These are phyloP conservation scores for Dusona sp. DNA, from an alignment of 2,888 invertebrate species.

Conservation along the genomic window DNA sequence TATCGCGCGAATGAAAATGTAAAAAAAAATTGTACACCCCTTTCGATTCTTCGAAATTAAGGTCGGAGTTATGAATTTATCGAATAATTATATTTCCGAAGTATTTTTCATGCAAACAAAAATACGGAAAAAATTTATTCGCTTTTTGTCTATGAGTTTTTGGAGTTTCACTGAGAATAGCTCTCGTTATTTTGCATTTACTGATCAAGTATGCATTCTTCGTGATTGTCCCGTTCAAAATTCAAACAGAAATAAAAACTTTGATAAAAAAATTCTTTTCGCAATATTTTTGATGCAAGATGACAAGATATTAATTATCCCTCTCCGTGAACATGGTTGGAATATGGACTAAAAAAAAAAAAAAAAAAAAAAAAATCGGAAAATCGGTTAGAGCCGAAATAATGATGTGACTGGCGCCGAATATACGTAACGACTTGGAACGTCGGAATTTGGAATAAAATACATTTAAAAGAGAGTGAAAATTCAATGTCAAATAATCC, in stretches of 20 bases:
- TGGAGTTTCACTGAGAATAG: background rate
- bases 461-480: background rate
- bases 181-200: background rate
- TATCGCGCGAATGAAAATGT: background rate
- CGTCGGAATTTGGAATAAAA: background rate
- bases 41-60: background rate
- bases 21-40: background rate
- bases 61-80: background rate
- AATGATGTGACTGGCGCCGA: background rate
- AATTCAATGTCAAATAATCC: background rate
- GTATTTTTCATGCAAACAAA: background rate
- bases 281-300: too few species aligned
- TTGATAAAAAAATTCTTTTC: slow-evolving; percentile 6
- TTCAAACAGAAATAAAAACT: background rate
- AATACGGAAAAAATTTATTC: background rate
- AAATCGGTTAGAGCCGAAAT: background rate
- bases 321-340: background rate
- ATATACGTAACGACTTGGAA: background rate
- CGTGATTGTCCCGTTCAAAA: background rate
- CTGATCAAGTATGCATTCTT: background rate
- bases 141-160: background rate
- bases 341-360: background rate
- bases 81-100: background rate
- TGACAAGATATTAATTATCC: too few species aligned
- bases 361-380: background rate